Evolutionary conservation across 1,140 invertebrate genomes (phyloP).

Genomic region (Micrasema longulum): DNA sequence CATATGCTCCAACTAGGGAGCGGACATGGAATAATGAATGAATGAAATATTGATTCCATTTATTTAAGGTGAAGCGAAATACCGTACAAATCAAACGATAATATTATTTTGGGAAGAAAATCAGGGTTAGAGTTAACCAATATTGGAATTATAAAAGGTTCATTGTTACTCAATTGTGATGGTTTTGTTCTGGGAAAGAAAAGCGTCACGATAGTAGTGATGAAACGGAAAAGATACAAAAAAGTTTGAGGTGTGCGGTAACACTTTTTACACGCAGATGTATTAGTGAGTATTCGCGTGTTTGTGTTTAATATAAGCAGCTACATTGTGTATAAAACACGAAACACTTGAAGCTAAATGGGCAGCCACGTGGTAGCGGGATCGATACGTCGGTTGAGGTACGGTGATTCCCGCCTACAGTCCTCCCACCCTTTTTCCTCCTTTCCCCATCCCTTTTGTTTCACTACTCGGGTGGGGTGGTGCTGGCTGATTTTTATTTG

Average conservation of each 20-base stretch:
- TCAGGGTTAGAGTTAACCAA: no score
- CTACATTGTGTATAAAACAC: neutral
- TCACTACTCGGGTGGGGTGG: neutral
- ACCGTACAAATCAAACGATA: no score
- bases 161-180: neutral
- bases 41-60: no score
- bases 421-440: neutral
- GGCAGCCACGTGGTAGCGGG: conserved; percentile 24
- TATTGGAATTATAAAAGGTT: no score
- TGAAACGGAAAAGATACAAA: neutral
- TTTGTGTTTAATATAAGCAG: conserved; percentile 10
- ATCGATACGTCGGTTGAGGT: conserved; percentile 33
- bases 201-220: neutral
- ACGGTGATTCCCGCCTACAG: conserved; percentile 27
- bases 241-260: neutral
- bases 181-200: neutral
- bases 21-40: no score
- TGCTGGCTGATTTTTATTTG: conserved; percentile 15
- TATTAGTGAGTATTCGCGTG: neutral
- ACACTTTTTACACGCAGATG: neutral
- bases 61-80: no score
- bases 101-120: no score
- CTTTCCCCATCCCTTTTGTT: neutral
- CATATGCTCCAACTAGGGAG: no score
- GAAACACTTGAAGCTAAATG: conserved; percentile 20